These are phyloP conservation scores for Motacilla tschutschensis DNA, from an alignment of 2,113 vertebrate genomes.

Conservation along the genomic window DNA sequence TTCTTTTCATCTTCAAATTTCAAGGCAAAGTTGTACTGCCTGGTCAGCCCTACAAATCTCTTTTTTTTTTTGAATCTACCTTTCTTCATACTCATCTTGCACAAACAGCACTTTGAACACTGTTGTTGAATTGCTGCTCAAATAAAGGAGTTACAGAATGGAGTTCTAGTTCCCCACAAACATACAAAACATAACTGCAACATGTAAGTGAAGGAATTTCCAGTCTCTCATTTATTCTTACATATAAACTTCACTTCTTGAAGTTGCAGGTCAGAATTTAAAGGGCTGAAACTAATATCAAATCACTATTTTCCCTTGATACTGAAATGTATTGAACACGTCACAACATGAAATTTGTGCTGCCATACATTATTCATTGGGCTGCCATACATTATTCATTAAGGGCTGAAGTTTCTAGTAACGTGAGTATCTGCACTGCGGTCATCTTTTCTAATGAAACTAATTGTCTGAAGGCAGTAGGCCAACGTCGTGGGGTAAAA, in stretches of 20 bases:
- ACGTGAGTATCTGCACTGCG: background rate
- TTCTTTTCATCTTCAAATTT: background rate
- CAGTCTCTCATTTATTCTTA: background rate
- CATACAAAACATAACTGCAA: background rate
- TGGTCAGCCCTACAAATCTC: background rate
- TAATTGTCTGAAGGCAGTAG: background rate
- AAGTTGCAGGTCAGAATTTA: background rate
- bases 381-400: background rate
- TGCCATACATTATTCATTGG: background rate
- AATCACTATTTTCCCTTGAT: background rate
- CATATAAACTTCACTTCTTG: background rate
- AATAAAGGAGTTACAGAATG: accelerated
- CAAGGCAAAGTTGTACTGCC: background rate
- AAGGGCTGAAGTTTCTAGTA: background rate
- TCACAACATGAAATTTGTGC: background rate
- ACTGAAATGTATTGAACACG: background rate
- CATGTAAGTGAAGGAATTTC: background rate
- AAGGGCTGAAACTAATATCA: background rate
- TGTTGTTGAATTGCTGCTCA: background rate
- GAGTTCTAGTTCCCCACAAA: background rate
- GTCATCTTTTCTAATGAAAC: background rate
- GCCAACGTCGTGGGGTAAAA: background rate
- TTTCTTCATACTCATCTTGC: background rate
- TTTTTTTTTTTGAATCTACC: background rate
- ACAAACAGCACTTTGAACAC: background rate